These are phyloP conservation scores for Thera britannica DNA, from an alignment of 2,888 invertebrate genomes.

Conservation along the genomic window DNA sequence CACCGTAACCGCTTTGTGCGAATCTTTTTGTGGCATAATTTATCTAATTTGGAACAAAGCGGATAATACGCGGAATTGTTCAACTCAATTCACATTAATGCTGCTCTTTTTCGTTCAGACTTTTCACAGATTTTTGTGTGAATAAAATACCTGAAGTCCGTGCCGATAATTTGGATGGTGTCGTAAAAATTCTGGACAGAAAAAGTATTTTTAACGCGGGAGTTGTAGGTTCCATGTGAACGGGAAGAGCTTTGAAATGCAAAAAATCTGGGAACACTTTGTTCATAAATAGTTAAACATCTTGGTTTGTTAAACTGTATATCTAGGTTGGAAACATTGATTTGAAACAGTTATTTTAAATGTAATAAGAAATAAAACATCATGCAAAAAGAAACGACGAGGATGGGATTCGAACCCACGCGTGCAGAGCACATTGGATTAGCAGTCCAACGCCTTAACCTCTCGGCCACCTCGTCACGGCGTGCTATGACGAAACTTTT, in stretches of 20 bases:
- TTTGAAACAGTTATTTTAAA: neutral
- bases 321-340: neutral
- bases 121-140: conserved; percentile 33
- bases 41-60: conserved; percentile 78
- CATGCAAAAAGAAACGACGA: conserved; percentile 80
- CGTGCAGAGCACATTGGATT: conserved; percentile 94
- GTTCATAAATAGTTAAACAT: neutral
- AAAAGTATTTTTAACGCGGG: conserved; percentile 20
- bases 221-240: conserved; percentile 14
- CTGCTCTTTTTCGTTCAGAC: conserved; percentile 41
- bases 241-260: conserved; percentile 9
- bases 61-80: conserved; percentile 61
- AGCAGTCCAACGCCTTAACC: conserved; percentile 88
- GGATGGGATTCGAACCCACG: conserved; percentile 94
- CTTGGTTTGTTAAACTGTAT: neutral
- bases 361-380: neutral
- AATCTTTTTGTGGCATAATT: conserved; percentile 76
- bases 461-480: conserved; percentile 83
- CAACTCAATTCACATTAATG: conserved; percentile 52
- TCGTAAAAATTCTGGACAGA: conserved; percentile 20
- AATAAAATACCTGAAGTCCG: conserved; percentile 32
- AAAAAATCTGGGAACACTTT: conserved; percentile 11
- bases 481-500: conserved; percentile 24
- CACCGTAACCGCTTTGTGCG: conserved; percentile 64
- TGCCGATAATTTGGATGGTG: conserved; percentile 25